phyloP scores from a whole-genome alignment of 2,113 vertebrate genomes.

The Rhinichthys klamathensis region DNA sequence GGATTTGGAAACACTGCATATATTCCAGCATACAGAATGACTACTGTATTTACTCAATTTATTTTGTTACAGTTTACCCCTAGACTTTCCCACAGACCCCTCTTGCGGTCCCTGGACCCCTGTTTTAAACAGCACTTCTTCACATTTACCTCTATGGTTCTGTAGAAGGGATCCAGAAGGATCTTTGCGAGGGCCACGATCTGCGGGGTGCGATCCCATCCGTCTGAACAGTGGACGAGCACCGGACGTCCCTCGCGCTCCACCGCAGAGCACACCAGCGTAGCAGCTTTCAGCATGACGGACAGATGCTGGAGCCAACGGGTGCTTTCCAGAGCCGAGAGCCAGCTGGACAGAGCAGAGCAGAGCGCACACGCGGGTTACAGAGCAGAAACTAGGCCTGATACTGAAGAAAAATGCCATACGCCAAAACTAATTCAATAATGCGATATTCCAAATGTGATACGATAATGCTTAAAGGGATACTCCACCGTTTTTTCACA shows the following conservation, averaged over 20 bases:
- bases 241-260: conserved; percentile 94
- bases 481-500: too few species aligned
- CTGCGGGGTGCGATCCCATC: conserved; percentile 97
- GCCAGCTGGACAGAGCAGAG: conserved; percentile 81
- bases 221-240: conserved; percentile 95
- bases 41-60: too few species aligned
- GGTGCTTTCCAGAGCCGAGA: conserved; percentile 95
- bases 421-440: too few species aligned
- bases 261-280: conserved; percentile 89
- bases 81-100: too few species aligned
- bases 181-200: conserved; percentile 94
- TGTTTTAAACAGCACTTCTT: neutral
- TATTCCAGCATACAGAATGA: too few species aligned
- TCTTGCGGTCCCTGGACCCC: rapidly evolving
- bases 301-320: conserved; percentile 98
- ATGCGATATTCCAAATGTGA: too few species aligned
- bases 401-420: too few species aligned
- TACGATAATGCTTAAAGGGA: too few species aligned
- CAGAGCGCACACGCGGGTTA: neutral
- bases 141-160: conserved; percentile 88
- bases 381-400: too few species aligned
- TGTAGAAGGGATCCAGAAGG: conserved; percentile 94
- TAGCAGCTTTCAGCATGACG: conserved; percentile 95
- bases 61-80: too few species aligned
- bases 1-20: too few species aligned